A percentile compares a stretch with the other conserved stretches of the same genome.
Conservation (phyloP, 2,888 invertebrate species). For the Cordilura impudica region DNA sequence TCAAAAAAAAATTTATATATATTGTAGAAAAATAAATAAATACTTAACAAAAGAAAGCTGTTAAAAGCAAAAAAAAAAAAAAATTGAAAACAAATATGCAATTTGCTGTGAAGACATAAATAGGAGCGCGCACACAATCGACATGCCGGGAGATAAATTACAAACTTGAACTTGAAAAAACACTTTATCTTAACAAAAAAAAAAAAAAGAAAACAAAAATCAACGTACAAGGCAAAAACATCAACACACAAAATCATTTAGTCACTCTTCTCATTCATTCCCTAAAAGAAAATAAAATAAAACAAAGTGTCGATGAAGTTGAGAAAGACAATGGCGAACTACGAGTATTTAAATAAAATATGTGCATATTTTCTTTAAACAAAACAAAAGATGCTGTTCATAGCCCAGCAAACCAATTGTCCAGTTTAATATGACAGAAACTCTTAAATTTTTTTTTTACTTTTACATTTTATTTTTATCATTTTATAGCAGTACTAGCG, state of each 20-base stretch:
- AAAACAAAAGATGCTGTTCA: too few species aligned
- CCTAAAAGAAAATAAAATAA: slow-evolving; percentile 21
- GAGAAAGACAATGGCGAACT: slow-evolving; percentile 30
- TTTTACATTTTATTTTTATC: too few species aligned
- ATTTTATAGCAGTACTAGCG: too few species aligned
- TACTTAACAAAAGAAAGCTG: too few species aligned
- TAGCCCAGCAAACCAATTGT: too few species aligned
- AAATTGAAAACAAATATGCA: not conserved
- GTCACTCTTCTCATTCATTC: not conserved
- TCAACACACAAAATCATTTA: slow-evolving; percentile 10
- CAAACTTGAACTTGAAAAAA: slow-evolving; percentile 61
- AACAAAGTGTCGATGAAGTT: slow-evolving; percentile 57
- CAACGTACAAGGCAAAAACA: slow-evolving; percentile 18
- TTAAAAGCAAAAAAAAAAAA: not conserved
- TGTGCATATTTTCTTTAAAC: too few species aligned
- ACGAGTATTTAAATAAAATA: not conserved
- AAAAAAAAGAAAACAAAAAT: slow-evolving; percentile 28
- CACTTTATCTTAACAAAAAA: slow-evolving; percentile 13
- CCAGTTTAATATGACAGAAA: too few species aligned
- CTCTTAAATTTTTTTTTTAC: too few species aligned
- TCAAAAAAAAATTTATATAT: not conserved
- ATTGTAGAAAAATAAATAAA: not conserved
- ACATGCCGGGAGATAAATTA: slow-evolving; percentile 58
- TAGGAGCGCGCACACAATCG: slow-evolving; percentile 30
- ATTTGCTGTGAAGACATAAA: not conserved